Conservation (phyloP, 2,797 vertebrate genomes). For the Peromyscus eremicus region DNA sequence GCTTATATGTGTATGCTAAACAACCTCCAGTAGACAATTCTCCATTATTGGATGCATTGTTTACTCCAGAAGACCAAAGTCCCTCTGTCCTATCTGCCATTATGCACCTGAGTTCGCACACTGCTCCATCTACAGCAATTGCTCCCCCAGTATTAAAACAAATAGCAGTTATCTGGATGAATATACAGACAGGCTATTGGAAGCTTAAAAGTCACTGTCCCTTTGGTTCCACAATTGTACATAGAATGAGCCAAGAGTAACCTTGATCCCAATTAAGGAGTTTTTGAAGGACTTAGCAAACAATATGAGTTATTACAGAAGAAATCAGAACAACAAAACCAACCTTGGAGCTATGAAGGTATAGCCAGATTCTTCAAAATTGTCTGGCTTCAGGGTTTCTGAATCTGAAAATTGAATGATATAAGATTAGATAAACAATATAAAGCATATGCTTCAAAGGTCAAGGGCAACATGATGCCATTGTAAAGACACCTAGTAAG, state of each 20-base stretch:
- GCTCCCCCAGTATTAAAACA: not conserved
- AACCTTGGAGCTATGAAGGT: slow-evolving; percentile 97
- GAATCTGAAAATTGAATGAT: slow-evolving; percentile 90
- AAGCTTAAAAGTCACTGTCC: not conserved
- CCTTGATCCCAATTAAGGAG: not conserved
- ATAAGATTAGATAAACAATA: slow-evolving; percentile 65
- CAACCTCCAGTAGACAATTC: not conserved
- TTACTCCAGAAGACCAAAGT: not conserved
- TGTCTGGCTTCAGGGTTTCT: slow-evolving; percentile 93
- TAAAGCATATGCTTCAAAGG: not conserved
- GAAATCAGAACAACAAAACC: slow-evolving; percentile 75
- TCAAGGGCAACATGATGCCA: not conserved
- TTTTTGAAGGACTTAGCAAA: not conserved
- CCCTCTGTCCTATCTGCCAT: not conserved
- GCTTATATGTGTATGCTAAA: not conserved
- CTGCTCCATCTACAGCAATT: slow-evolving; percentile 22
- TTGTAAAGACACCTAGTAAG: slow-evolving; percentile 31
- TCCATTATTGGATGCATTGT: not conserved
- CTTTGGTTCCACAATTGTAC: not conserved
- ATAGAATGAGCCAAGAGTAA: not conserved
- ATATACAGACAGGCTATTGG: not conserved
- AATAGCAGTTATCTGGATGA: not conserved
- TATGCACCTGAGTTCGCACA: not conserved
- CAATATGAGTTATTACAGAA: not conserved
- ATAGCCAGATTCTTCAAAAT: slow-evolving; percentile 95